Base-by-base conservation (phyloP, 2,113 vertebrate species). In the Saimiri boliviensis region DNA sequence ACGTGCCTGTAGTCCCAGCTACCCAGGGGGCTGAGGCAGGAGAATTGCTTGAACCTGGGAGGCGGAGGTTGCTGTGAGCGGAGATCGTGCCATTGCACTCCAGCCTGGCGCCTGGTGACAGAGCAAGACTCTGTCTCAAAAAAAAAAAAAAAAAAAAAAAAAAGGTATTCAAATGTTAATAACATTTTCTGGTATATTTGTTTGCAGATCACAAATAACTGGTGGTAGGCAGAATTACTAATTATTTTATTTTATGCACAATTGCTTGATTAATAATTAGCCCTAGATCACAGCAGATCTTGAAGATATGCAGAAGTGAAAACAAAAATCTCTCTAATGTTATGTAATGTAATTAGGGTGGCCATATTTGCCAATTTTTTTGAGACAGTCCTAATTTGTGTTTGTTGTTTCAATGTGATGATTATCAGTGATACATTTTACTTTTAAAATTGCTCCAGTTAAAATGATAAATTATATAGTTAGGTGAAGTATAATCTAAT, bases 381-480 rank as follows among this genome's bases (percentile, higher is more conserved):
- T 42, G 60, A 93, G 47, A 87, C 23, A 21, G 74, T 35, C 27
- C 60, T 95, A 87, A 97, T 85, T 93, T 79, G 86, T 84, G 27
- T 66, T 63, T 95, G 52, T 86, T 89, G 13, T 89, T 91, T 60
- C 84, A 80, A 32, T 8, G 4, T 93, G 66, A 74, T 95, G 82
- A 84, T 96, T 79, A 47, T 54, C 60, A 58, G 10, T 73, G 42
- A 25, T 87, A 47, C 25, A 84, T 86, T 92, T 95, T 86, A 76
- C 45, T 97, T 81, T 87, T 89, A 94, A 98, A 90, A 91, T 86
- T 84, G 80, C 85, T 89, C 77, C 63, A 42, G 27, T 88, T 81
- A 83, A 95, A 89, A 84, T 85, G 93, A 86, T 68, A 91, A 89
- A 87, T 92, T 92, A 76, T 54, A 30, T 40, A 70, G 60, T 80